Evolutionary conservation across 2,113 vertebrate species (phyloP), one percentile per base, ranked within the genome.

Genomic region (Crotophaga sulcirostris): DNA sequence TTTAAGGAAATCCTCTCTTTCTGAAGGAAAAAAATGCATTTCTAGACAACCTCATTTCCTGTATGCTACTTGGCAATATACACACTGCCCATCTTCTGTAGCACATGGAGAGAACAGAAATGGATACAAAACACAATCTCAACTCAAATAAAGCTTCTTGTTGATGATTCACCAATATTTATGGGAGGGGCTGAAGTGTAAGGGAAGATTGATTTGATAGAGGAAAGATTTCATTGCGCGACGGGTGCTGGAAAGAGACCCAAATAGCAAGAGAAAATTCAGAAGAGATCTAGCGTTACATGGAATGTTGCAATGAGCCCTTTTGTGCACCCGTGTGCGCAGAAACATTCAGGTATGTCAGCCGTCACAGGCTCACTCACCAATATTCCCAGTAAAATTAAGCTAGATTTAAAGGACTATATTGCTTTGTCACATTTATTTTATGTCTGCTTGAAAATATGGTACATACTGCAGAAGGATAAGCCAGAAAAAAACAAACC

Each of bases 21-120:
- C 49, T 36, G 28, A 16, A 29, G 40, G 6, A 16, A 59, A 60
- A 78, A 34, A 10, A 6, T 2, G 3, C 16, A 14, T 56, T 80
- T 87, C 44, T 44, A 34, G 28, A 19, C 21, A 49, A 21, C 5
- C 10, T 7, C 1, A 0, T 28, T 56, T 40, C 21, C 66, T 5
- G 0, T 2, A 2, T 3, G 0, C 11, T 3, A 33, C 74, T 55
- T 49, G 36, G 51, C 26, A 20, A 11, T 0, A 4, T 3, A 7
- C 26, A 7, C 2, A 4, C 55, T 59, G 54, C 49, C 59, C 2
- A 0, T 4, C 16, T 34, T 18, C 47, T 34, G 83, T 52, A 25
- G 55, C 45, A 8, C 23, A 3, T 55, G 40, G 52, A 40, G 20
- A 33, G 75, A 28, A 18, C 23, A n/a, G 47, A 16, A 34, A 34